phyloP scores from a whole-genome alignment of 2,888 invertebrate species.

The Callyntrura sp. region DNA sequence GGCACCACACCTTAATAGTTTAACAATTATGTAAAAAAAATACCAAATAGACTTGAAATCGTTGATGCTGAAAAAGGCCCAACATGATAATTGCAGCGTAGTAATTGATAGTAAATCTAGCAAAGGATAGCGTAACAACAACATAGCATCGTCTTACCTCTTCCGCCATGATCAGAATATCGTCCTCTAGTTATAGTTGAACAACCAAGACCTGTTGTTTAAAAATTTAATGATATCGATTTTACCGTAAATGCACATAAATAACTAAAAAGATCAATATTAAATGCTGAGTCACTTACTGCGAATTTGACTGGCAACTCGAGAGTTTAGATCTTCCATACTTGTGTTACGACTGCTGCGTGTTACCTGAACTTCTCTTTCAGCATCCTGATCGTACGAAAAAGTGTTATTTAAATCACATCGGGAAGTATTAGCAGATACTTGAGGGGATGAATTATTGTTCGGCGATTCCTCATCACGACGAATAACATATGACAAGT shows the following conservation, averaged over 20 bases:
- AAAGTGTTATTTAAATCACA: conserved; percentile 69
- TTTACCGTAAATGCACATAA: not conserved
- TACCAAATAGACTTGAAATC: too few species aligned
- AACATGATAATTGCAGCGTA: too few species aligned
- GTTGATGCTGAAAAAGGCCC: too few species aligned
- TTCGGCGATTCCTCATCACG: conserved; percentile 77
- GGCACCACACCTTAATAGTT: conserved; percentile 2
- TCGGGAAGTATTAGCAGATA: not conserved
- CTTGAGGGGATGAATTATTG: conserved; percentile 67
- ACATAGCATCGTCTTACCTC: conserved; percentile 20
- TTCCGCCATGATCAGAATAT: not conserved
- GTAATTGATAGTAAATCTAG: too few species aligned
- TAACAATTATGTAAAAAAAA: too few species aligned
- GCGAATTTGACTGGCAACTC: conserved; percentile 67
- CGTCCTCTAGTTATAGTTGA: conserved; percentile 38
- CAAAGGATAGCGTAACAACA: too few species aligned
- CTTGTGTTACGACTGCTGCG: conserved; percentile 75
- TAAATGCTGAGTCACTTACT: conserved; percentile 51
- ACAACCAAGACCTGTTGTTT: conserved; percentile 59
- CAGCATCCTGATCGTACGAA: conserved; percentile 44
- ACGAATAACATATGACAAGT: conserved; percentile 80
- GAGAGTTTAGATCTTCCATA: conserved; percentile 78
- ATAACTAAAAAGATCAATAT: not conserved
- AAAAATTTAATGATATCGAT: not conserved
- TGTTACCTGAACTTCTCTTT: conserved; percentile 2